These are phyloP conservation scores for Montipora capitata DNA, from an alignment of 92 coral and sea anemone genomes.

Conservation along the genomic window DNA sequence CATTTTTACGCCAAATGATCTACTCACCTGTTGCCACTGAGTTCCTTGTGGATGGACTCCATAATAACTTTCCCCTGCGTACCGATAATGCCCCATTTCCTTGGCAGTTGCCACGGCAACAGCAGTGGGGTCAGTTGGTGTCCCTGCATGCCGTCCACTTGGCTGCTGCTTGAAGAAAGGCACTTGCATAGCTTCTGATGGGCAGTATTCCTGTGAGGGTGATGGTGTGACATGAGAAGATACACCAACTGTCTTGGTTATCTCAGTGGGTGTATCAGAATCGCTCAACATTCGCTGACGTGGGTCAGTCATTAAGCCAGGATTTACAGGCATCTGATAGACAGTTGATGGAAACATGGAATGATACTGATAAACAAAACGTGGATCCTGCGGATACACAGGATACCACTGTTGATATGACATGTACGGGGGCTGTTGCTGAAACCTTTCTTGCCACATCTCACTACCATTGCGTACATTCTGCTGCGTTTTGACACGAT, in stretches of 20 bases:
- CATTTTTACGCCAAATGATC: no score
- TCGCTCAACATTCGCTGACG: slow-evolving; percentile 71
- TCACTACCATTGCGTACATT: slow-evolving; percentile 42
- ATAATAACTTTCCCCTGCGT: slow-evolving; percentile 80
- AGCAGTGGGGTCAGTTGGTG: slow-evolving; percentile 97
- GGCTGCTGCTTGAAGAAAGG: slow-evolving; percentile 63
- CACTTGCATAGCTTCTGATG: slow-evolving; percentile 62
- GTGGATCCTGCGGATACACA: slow-evolving; percentile 83
- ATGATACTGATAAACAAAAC: slow-evolving; percentile 84
- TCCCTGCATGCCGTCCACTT: slow-evolving; percentile 68
- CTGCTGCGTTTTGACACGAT: slow-evolving; percentile 82
- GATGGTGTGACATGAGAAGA: slow-evolving; percentile 67
- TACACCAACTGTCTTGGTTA: slow-evolving; percentile 69
- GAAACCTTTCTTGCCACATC: slow-evolving; percentile 75
- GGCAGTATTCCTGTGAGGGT: slow-evolving; percentile 71
- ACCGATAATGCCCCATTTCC: slow-evolving; percentile 83
- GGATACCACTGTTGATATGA: slow-evolving; percentile 87
- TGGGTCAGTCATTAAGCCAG: slow-evolving; percentile 71
- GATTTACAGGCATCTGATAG: slow-evolving; percentile 70
- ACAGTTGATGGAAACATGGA: slow-evolving; percentile 75
- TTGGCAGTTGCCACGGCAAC: slow-evolving; percentile 94
- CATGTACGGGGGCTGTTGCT: slow-evolving; percentile 69
- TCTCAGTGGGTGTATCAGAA: slow-evolving; percentile 61
- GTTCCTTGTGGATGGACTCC: slow-evolving; percentile 92
- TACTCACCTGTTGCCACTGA: slow-evolving; percentile 96